Evolutionary conservation across 1,140 invertebrate species (phyloP), one percentile per base, ranked within the genome.

Genomic region (Sarcophaga peregrina): DNA sequence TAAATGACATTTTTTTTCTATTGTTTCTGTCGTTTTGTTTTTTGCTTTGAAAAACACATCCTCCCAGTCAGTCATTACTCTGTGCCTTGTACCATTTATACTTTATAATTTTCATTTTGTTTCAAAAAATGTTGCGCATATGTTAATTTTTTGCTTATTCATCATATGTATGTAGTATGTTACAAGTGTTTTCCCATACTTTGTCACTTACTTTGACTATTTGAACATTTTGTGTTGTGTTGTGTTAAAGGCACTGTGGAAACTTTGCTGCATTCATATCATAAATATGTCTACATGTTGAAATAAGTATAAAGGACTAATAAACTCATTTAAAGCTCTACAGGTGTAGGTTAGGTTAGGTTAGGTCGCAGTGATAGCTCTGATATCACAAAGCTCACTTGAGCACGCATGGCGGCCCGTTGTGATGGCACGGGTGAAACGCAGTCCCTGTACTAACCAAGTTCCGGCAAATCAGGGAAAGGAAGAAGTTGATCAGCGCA

Each of bases 141-240:
- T 68, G 62, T 68, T 20, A n/a, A 68, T 10, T 68, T 68, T 68
- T 20, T 68, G 62, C 62, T 9, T 68, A 68, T 20, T 68, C 17
- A 20, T 68, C 62, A 20, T 25, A 20, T 68, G 17, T 68, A n/a
- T n/a, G 4, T 37, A 4, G 25, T 37, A 37, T 2, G 25, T 37
- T 20, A 68, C 62, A 68, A 20, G 62, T 68, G 20, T 68, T 68
- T 68, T 20, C 62, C 20, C 17, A 68, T 20, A 68, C 62, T 68
- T 58, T 58, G 13, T 58, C 54, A 58, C 54, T 58, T 58, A 58
- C 54, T 58, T 68, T 68, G 62, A 68, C 62, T 68, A 68, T 68
- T 68, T 68, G 62, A 68, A 68, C 62, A 68, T n/a, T 20, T 68
- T 68, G 25, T 68, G 8, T 20, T 68, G 25, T 68, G 8, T 20